Evolutionary conservation across 2,797 vertebrate genomes (phyloP).

Genomic region (Hybognathus amarus): DNA sequence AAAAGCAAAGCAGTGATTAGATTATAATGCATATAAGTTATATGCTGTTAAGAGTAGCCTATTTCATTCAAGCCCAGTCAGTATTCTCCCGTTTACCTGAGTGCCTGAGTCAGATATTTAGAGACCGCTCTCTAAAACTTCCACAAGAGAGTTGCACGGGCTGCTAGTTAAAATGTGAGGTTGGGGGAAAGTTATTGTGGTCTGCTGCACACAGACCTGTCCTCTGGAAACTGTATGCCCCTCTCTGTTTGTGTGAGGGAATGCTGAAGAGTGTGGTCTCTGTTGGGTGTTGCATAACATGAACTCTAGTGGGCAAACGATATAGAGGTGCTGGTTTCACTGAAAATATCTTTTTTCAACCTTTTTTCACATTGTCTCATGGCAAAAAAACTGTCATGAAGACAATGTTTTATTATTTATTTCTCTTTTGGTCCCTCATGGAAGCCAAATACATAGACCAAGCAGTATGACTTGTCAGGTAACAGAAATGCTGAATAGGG

Average conservation of each 20-base stretch:
- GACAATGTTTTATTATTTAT: no score
- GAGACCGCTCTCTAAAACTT: constrained; percentile 3
- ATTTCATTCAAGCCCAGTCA: constrained; percentile 12
- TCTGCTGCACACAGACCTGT: constrained; percentile 26
- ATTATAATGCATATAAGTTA: neutral
- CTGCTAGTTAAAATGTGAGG: constrained; percentile 28
- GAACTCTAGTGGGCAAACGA: constrained; percentile 33
- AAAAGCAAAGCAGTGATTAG: neutral
- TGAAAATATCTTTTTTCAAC: constrained; percentile 19
- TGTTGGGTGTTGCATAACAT: constrained; percentile 41
- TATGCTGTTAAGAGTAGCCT: neutral
- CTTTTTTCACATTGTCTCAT: constrained; percentile 10
- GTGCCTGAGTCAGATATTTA: constrained; percentile 23
- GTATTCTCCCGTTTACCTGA: constrained; percentile 22
- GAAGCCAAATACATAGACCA: neutral
- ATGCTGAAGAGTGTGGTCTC: constrained; percentile 23
- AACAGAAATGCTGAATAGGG: no score
- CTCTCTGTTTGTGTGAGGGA: constrained; percentile 18
- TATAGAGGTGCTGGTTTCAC: constrained; percentile 25
- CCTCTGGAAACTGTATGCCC: constrained; percentile 2
- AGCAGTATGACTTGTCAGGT: neutral
- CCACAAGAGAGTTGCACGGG: constrained; percentile 11
- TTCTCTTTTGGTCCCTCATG: neutral
- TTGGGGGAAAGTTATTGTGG: constrained; percentile 24
- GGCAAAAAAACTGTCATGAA: no score